phyloP scores from a whole-genome alignment of 2,888 invertebrate genomes.

The Sarcophaga rosellei region DNA sequence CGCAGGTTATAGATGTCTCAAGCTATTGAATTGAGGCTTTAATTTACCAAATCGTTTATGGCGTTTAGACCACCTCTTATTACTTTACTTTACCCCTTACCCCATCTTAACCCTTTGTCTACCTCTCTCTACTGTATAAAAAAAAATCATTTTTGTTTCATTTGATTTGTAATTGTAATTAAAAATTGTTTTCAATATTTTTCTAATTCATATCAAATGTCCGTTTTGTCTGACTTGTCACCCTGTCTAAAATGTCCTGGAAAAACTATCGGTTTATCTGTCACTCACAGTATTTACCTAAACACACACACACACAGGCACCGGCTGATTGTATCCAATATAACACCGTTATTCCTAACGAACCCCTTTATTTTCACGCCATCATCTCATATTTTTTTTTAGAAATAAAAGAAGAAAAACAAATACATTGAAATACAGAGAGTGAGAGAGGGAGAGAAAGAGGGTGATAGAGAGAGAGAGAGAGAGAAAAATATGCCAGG shows the following conservation, averaged over 20 bases:
- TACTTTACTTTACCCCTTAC: too few species aligned
- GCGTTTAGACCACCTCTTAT: too few species aligned
- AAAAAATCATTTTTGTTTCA: background rate
- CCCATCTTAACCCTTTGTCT: background rate
- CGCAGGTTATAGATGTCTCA: too few species aligned
- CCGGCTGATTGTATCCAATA: too few species aligned
- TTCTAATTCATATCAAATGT: slow-evolving; percentile 62
- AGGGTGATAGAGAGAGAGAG: background rate
- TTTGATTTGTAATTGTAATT: background rate
- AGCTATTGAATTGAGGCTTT: too few species aligned
- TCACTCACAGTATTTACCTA: slow-evolving; percentile 39
- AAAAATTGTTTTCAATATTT: background rate
- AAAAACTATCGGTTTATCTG: slow-evolving; percentile 64
- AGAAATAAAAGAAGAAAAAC: background rate
- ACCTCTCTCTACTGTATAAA: background rate
- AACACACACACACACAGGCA: slow-evolving; percentile 6
- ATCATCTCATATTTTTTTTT: background rate
- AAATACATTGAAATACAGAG: background rate
- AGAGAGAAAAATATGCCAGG: slow-evolving; percentile 47
- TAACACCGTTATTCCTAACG: background rate
- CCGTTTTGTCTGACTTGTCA: slow-evolving; percentile 20
- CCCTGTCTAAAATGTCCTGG: slow-evolving; percentile 51
- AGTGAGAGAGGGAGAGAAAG: background rate
- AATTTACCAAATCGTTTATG: too few species aligned
- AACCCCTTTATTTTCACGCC: slow-evolving; percentile 53